Conservation (phyloP, 35 echinoderm and acorn worm species). For the Holothuria glaberrima region DNA sequence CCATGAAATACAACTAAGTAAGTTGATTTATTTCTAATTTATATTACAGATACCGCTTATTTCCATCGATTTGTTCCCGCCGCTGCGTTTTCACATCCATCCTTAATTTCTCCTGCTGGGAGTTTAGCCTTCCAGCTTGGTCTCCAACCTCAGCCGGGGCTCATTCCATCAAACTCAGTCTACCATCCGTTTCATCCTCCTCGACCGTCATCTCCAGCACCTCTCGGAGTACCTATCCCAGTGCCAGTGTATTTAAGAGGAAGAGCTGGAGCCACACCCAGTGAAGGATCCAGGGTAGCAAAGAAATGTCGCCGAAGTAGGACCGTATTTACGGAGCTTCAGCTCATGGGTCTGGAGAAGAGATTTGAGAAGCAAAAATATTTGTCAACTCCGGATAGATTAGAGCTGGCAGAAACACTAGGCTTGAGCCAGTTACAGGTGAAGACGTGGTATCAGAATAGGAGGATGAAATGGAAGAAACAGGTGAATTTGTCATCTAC, state of each 20-base stretch:
- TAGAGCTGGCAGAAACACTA: constrained; percentile 85
- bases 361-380: constrained; percentile 98
- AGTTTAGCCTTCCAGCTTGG: constrained; percentile 38
- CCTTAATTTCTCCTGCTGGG: neutral
- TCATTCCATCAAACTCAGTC: neutral
- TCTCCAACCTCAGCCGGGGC: constrained; percentile 25
- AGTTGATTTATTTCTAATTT: neutral
- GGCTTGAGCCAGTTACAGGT: constrained; percentile 94
- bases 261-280: constrained; percentile 57
- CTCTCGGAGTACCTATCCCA: constrained; percentile 82
- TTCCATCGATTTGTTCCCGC: constrained; percentile 40
- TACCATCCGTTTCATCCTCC: constrained; percentile 49
- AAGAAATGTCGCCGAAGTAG: constrained; percentile 95
- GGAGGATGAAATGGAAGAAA: constrained; percentile 99
- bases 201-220: constrained; percentile 32
- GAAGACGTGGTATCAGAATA: constrained; percentile 99
- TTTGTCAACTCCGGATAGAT: constrained; percentile 83
- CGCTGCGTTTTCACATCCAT: neutral
- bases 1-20: no score
- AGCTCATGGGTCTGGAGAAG: constrained; percentile 95
- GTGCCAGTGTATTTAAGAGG: constrained; percentile 96
- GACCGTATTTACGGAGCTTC: constrained; percentile 96
- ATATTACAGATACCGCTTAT: constrained; percentile 23
- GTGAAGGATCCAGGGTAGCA: constrained; percentile 66
- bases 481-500: constrained; percentile 72